Evolutionary conservation across 2,888 invertebrate genomes (phyloP).

Genomic region (Pterostichus niger): DNA sequence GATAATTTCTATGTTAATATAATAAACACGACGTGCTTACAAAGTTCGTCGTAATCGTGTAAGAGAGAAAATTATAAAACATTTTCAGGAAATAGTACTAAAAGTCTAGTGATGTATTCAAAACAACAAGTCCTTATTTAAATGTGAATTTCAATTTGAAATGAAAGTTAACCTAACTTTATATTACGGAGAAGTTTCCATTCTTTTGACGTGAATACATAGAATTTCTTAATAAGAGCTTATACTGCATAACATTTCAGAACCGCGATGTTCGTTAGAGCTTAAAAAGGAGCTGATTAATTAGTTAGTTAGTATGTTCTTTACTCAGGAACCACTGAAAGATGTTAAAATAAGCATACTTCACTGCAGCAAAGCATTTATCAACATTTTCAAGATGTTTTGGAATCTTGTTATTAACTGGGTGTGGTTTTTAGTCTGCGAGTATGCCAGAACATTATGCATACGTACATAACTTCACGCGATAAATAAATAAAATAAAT

Average conservation of each 20-base stretch:
- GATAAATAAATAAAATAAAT: no score
- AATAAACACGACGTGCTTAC: no score
- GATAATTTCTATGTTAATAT: no score
- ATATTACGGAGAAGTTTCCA: slow-evolving; percentile 15
- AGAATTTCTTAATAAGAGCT: slow-evolving; percentile 34
- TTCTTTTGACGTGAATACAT: slow-evolving; percentile 32
- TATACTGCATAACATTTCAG: neutral
- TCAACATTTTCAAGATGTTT: neutral
- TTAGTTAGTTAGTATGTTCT: neutral
- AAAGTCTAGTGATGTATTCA: slow-evolving; percentile 11
- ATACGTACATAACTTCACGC: no score
- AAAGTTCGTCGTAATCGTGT: no score
- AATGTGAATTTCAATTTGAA: slow-evolving; percentile 31
- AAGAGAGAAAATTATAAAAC: neutral
- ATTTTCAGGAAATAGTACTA: slow-evolving; percentile 11
- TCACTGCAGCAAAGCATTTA: neutral
- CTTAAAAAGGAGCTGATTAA: slow-evolving; percentile 35
- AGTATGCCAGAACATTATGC: neutral
- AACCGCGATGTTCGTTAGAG: slow-evolving; percentile 11
- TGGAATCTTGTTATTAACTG: neutral
- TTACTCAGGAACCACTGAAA: neutral
- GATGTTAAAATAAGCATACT: neutral
- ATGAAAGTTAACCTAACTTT: neutral
- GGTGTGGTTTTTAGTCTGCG: neutral
- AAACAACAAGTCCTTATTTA: slow-evolving; percentile 24